phyloP scores from a whole-genome alignment of 2,888 invertebrate genomes.

The Eulithis prunata region DNA sequence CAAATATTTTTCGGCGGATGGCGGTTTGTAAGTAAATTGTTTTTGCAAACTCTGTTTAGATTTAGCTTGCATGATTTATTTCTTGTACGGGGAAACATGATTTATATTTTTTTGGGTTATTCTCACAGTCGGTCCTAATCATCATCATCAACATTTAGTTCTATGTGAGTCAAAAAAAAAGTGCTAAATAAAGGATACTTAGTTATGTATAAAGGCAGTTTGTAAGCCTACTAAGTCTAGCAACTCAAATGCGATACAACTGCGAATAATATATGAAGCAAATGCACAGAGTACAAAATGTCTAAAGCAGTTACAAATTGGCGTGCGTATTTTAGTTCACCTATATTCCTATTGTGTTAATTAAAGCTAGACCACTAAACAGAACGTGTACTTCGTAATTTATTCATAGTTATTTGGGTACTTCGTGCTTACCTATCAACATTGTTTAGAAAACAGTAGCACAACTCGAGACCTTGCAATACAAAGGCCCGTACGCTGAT shows the following conservation, averaged over 20 bases:
- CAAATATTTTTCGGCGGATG: slow-evolving; percentile 44
- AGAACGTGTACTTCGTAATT: slow-evolving; percentile 26
- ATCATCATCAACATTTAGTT: background rate
- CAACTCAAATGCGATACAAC: background rate
- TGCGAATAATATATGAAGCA: background rate
- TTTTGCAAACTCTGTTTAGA: slow-evolving; percentile 12
- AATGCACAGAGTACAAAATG: background rate
- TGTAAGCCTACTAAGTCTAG: too few species aligned
- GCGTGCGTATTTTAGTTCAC: slow-evolving; percentile 6
- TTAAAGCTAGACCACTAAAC: slow-evolving; percentile 21
- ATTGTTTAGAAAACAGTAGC: slow-evolving; percentile 8
- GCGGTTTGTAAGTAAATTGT: slow-evolving; percentile 46
- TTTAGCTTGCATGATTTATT: slow-evolving; percentile 5
- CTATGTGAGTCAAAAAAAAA: too few species aligned
- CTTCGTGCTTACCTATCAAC: slow-evolving; percentile 20
- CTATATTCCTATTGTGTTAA: slow-evolving; percentile 20
- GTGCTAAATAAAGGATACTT: too few species aligned
- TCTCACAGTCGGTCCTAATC: background rate
- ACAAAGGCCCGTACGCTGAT: too few species aligned
- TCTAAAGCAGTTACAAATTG: background rate
- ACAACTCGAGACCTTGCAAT: slow-evolving; percentile 4
- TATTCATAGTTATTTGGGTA: slow-evolving; percentile 36
- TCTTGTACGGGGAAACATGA: background rate
- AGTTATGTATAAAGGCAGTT: too few species aligned
- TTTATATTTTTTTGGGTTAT: background rate